phyloP scores from a whole-genome alignment of 2,797 vertebrate species.

The Myiotriccus ornatus region DNA sequence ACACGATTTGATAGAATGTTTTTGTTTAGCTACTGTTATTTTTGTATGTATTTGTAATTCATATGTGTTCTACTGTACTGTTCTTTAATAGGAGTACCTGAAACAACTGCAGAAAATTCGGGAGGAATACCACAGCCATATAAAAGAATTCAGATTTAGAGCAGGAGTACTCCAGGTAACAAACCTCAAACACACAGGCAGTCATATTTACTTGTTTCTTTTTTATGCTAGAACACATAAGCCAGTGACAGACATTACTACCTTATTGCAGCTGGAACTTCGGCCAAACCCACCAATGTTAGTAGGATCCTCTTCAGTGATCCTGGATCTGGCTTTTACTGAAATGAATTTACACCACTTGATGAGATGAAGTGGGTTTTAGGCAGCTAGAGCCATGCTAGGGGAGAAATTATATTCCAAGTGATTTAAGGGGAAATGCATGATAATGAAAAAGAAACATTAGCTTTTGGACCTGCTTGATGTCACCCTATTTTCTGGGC shows the following conservation, averaged over 20 bases:
- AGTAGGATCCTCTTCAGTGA: not conserved
- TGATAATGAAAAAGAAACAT: not conserved
- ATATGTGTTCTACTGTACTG: not conserved
- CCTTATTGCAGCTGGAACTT: not conserved
- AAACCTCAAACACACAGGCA: not conserved
- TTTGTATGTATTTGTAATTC: not conserved
- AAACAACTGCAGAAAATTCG: conserved; percentile 85
- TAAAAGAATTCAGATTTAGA: conserved; percentile 80
- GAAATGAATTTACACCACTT: not conserved
- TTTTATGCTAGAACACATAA: not conserved
- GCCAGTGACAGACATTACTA: not conserved
- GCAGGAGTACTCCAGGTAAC: conserved; percentile 71
- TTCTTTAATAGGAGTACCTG: conserved; percentile 83
- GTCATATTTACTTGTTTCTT: not conserved
- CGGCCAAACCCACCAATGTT: not conserved
- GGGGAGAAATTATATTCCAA: not conserved
- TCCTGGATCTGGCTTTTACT: not conserved
- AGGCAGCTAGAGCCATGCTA: not conserved
- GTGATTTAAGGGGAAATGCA: not conserved
- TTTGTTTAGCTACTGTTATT: not conserved
- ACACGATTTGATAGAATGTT: not conserved
- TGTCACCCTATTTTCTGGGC: not conserved
- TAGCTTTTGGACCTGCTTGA: not conserved
- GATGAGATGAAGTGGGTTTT: not conserved
- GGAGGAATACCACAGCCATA: conserved; percentile 82